These are phyloP conservation scores for Micronycteris hirsuta DNA, from an alignment of 2,113 vertebrate genomes.

Conservation along the genomic window DNA sequence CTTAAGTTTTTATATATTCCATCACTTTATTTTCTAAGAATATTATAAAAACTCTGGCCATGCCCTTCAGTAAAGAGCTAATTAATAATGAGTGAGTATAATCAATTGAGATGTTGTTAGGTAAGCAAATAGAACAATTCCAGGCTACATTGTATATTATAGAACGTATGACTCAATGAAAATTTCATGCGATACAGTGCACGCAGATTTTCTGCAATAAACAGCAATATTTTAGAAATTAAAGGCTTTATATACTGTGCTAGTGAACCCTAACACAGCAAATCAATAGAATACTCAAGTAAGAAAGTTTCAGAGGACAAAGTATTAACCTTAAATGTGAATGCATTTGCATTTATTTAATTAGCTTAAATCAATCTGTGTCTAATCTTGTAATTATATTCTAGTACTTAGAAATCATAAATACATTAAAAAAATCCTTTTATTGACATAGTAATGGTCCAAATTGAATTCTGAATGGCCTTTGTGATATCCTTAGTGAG, in stretches of 20 bases:
- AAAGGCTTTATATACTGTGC: background rate
- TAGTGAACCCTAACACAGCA: background rate
- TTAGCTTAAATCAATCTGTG: constrained; percentile 27
- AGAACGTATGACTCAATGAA: constrained; percentile 53
- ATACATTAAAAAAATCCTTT: background rate
- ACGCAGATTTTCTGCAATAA: constrained; percentile 38
- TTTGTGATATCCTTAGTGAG: background rate
- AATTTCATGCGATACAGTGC: constrained; percentile 55
- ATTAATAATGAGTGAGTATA: constrained; percentile 68
- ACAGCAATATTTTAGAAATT: constrained; percentile 21
- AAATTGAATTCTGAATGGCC: background rate
- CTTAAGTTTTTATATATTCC: constrained; percentile 21
- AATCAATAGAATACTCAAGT: constrained; percentile 14
- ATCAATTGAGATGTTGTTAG: constrained; percentile 38
- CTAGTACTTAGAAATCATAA: constrained; percentile 22
- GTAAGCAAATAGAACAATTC: constrained; percentile 45
- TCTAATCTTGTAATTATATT: constrained; percentile 26
- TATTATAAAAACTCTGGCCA: constrained; percentile 34
- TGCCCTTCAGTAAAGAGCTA: constrained; percentile 48
- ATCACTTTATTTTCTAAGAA: constrained; percentile 60
- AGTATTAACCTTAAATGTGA: constrained; percentile 24
- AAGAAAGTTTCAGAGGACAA: constrained; percentile 33
- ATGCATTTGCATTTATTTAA: constrained; percentile 40
- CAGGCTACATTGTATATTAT: constrained; percentile 32
- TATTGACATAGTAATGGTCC: background rate